Evolutionary conservation across 2,888 invertebrate species (phyloP).

Genomic region (Eremobia ochroleuca): DNA sequence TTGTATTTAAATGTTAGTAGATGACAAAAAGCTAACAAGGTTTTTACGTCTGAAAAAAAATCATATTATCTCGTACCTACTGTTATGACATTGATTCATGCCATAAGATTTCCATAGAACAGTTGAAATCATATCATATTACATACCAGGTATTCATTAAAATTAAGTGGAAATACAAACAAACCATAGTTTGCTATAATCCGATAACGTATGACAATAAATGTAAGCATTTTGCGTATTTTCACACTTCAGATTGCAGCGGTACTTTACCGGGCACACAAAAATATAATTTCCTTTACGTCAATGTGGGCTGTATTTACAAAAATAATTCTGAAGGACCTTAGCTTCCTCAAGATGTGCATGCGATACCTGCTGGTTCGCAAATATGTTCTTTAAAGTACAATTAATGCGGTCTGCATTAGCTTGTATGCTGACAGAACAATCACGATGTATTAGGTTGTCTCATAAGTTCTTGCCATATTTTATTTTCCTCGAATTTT

Average conservation of each 20-base stretch:
- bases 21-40: background rate
- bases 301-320: background rate
- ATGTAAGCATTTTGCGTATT: background rate
- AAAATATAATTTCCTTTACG: background rate
- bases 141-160: background rate
- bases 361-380: background rate
- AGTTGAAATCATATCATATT: background rate
- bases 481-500: too few species aligned
- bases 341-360: background rate
- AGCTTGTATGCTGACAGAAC: background rate
- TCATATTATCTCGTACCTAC: too few species aligned
- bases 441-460: background rate
- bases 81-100: background rate
- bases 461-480: too few species aligned
- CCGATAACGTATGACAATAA: background rate
- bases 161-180: background rate
- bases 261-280: slow-evolving; percentile 1
- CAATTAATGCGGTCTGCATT: background rate
- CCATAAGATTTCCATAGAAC: background rate
- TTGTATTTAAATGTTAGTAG: background rate
- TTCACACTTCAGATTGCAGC: background rate
- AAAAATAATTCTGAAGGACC: background rate
- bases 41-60: too few species aligned
- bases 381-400: background rate
- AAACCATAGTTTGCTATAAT: background rate